Evolutionary conservation across 2,888 invertebrate genomes (phyloP).

Genomic region (Odontocolon sp.): DNA sequence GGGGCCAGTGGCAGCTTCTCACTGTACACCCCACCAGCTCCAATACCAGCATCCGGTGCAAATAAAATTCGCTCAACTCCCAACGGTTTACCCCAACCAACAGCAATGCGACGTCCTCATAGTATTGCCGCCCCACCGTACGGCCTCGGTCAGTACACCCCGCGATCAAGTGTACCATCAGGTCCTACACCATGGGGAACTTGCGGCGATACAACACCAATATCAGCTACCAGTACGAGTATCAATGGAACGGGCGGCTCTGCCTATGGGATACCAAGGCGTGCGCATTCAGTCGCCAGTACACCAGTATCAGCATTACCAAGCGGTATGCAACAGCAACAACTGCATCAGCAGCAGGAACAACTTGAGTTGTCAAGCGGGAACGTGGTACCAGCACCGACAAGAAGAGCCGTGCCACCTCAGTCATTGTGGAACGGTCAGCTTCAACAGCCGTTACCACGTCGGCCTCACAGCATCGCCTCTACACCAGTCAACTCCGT

Average conservation of each 20-base stretch:
- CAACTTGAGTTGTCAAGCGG: slow-evolving; percentile 62
- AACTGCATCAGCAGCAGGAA: slow-evolving; percentile 61
- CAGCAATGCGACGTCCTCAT: slow-evolving; percentile 82
- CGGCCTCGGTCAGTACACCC: slow-evolving; percentile 75
- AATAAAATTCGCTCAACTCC: slow-evolving; percentile 77
- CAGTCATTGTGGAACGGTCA: slow-evolving; percentile 79
- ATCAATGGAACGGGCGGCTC: slow-evolving; percentile 42
- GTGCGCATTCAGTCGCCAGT: slow-evolving; percentile 70
- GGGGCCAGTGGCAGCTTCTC: slow-evolving; percentile 77
- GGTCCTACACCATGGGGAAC: slow-evolving; percentile 62
- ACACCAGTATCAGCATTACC: slow-evolving; percentile 72
- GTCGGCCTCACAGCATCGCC: slow-evolving; percentile 86
- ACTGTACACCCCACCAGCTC: slow-evolving; percentile 83
- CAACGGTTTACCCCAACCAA: slow-evolving; percentile 74
- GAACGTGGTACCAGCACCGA: slow-evolving; percentile 55
- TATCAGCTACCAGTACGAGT: slow-evolving; percentile 31
- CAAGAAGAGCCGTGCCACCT: slow-evolving; percentile 76
- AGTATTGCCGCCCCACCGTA: slow-evolving; percentile 82
- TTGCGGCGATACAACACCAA: slow-evolving; percentile 35
- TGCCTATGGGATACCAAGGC: slow-evolving; percentile 63
- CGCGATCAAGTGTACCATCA: slow-evolving; percentile 65
- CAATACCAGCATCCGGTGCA: slow-evolving; percentile 75
- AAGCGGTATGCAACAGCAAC: slow-evolving; percentile 59
- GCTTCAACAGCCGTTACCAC: slow-evolving; percentile 75
- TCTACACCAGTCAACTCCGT: slow-evolving; percentile 78